These are phyloP conservation scores for Cladopsammia gracilis DNA, from an alignment of 64 coral and sea anemone species.

Conservation along the genomic window DNA sequence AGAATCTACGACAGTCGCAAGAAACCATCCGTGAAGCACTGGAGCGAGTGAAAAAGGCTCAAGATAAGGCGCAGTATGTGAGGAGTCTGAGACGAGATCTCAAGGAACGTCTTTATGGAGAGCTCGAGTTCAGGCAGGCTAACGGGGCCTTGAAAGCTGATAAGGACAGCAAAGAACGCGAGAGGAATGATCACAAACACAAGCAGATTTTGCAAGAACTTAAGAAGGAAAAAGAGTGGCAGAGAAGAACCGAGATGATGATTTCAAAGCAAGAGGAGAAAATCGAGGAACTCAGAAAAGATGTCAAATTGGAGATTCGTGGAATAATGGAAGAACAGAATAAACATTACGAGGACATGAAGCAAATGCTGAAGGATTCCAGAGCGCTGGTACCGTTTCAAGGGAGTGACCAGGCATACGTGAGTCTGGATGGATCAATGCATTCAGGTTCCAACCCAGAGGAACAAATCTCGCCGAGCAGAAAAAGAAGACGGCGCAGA, in stretches of 20 bases:
- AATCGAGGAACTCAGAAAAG: slow-evolving; percentile 82
- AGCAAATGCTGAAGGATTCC: slow-evolving; percentile 56
- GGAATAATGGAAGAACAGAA: slow-evolving; percentile 79
- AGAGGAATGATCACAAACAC: slow-evolving; percentile 27
- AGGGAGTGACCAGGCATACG: slow-evolving; percentile 71
- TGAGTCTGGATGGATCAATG: slow-evolving; percentile 72
- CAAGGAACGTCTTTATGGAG: slow-evolving; percentile 41
- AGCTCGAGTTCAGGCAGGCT: slow-evolving; percentile 50
- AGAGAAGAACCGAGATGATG: slow-evolving; percentile 65
- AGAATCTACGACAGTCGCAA: slow-evolving; percentile 48
- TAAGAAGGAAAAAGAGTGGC: slow-evolving; percentile 79
- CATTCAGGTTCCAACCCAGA: slow-evolving; percentile 42
- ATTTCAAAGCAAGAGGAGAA: slow-evolving; percentile 72
- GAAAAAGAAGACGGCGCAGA: slow-evolving; percentile 41
- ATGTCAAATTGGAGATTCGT: slow-evolving; percentile 62
- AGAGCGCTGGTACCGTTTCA: slow-evolving; percentile 37
- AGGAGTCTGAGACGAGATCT: slow-evolving; percentile 41
- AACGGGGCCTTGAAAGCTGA: background rate
- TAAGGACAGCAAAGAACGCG: background rate
- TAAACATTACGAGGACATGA: slow-evolving; percentile 78
- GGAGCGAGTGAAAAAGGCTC: slow-evolving; percentile 50
- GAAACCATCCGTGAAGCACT: slow-evolving; percentile 55
- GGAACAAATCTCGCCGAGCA: background rate
- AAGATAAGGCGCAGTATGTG: slow-evolving; percentile 46
- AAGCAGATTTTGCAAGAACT: slow-evolving; percentile 75